Evolutionary conservation across 2,797 vertebrate species (phyloP), one percentile per base, ranked within the genome.

Genomic region (Sebastes aleutianus): DNA sequence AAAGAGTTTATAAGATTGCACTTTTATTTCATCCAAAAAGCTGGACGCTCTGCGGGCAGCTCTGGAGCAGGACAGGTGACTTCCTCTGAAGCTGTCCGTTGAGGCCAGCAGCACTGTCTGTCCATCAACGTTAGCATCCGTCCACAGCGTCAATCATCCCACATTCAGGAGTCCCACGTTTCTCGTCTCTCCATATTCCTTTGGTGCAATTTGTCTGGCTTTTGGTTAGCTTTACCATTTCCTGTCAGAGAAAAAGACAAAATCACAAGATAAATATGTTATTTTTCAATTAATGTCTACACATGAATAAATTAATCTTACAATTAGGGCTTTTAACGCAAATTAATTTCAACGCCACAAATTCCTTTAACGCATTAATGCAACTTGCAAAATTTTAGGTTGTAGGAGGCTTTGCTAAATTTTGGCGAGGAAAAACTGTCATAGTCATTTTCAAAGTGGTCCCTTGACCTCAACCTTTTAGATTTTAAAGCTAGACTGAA

Each of bases 1-100:
- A 29, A 75, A 72, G 73, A 84, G 84, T 91, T 85, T 53, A 54
- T 83, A 75, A 82, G 87, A 93, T 92, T 93, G 90, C 91, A 90
- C 92, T 87, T 85, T 80, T 72, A 34, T 80, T 54, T 34, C 29
- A 79, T 85, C 88, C 86, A 81, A 11, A 47, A 71, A 57, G 84
- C 64, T 31, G 74, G 70, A 78, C 54, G 69, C 57, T 57, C 59
- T 43, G 75, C 63, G 43, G 43, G 79, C 66, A 81, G 81, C 63
- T 88, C 65, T 22, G 72, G 53, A 88, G 78, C 56, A 14, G 54
- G 72, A 76, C 50, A 70, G 70, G 36, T 56, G 65, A 84, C 78
- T 22, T 50, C 43, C 12, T 77, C 26, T 29, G 16, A 65, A 67
- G 58, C 29, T 22, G 69, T 76, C 61, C 39, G 12, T 7, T 54